Conservation (phyloP, 2,888 invertebrate species). For the Tetragonula carbonaria region DNA sequence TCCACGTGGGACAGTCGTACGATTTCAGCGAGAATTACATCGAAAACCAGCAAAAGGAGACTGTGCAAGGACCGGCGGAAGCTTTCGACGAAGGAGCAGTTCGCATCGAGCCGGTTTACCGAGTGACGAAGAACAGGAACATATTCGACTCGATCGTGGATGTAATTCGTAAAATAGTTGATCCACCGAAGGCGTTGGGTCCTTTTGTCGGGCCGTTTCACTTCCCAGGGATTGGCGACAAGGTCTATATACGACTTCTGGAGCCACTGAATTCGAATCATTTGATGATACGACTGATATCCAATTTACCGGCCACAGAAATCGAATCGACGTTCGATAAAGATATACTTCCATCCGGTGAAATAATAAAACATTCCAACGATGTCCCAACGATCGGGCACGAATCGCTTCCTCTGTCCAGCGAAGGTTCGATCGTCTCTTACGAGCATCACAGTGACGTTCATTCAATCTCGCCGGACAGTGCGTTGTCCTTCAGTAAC, state of each 20-base stretch:
- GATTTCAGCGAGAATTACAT: conserved; percentile 56
- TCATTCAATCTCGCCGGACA: neutral
- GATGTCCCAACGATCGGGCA: neutral
- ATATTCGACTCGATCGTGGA: conserved; percentile 70
- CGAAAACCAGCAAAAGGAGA: conserved; percentile 51
- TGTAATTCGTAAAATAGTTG: conserved; percentile 48
- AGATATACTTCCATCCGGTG: neutral
- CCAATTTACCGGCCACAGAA: conserved; percentile 32
- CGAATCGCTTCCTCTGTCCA: neutral
- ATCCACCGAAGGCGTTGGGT: conserved; percentile 56
- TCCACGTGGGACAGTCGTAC: conserved; percentile 41
- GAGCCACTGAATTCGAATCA: conserved; percentile 64
- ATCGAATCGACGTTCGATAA: conserved; percentile 33
- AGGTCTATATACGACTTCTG: conserved; percentile 73
- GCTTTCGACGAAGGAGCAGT: conserved; percentile 38
- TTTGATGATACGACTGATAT: conserved; percentile 71
- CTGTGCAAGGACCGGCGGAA: conserved; percentile 37
- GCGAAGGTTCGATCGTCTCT: neutral
- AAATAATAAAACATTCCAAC: neutral
- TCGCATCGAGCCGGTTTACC: conserved; percentile 63
- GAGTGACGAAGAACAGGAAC: conserved; percentile 45
- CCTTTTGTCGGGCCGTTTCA: conserved; percentile 74
- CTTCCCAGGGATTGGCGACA: conserved; percentile 71
- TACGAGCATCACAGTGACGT: neutral
- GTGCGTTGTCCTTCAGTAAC: neutral